Evolutionary conservation across 2,113 vertebrate species (phyloP).

Genomic region (Sphaerodactylus townsendi): DNA sequence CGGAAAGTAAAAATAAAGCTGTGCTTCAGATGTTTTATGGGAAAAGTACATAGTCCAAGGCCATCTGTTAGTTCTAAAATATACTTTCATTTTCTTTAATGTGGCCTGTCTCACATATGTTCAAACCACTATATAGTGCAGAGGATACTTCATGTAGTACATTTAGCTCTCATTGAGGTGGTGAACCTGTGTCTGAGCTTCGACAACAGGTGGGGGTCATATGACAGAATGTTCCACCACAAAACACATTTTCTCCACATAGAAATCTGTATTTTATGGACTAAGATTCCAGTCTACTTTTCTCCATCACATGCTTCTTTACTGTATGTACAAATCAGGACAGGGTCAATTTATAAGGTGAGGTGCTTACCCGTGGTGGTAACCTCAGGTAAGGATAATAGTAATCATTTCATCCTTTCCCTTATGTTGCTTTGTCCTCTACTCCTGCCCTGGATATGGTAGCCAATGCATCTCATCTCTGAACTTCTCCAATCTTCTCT

Average conservation of each 20-base stretch:
- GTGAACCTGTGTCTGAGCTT: background rate
- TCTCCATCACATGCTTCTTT: no score
- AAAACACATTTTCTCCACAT: background rate
- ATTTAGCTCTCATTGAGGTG: background rate
- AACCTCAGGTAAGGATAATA: no score
- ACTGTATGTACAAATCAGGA: no score
- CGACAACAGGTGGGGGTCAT: background rate
- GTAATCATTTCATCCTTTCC: no score
- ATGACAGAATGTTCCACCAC: background rate
- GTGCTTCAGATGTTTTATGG: constrained; percentile 42
- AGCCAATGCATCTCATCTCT: no score
- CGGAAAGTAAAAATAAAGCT: constrained; percentile 51
- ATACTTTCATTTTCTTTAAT: background rate
- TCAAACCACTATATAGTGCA: background rate
- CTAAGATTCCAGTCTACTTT: no score
- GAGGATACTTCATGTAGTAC: background rate
- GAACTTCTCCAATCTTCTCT: no score
- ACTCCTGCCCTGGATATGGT: no score
- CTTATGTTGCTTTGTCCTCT: no score
- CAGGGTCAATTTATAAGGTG: no score
- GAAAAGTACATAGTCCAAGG: background rate
- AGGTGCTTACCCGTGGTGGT: no score
- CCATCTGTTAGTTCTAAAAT: constrained; percentile 38
- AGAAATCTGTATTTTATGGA: background rate
- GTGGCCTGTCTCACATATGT: background rate